A percentile compares a stretch with the other conserved stretches of the same genome.
Evolutionary conservation across 2,888 invertebrate genomes (phyloP).

Genomic region (Embidobia sp.): DNA sequence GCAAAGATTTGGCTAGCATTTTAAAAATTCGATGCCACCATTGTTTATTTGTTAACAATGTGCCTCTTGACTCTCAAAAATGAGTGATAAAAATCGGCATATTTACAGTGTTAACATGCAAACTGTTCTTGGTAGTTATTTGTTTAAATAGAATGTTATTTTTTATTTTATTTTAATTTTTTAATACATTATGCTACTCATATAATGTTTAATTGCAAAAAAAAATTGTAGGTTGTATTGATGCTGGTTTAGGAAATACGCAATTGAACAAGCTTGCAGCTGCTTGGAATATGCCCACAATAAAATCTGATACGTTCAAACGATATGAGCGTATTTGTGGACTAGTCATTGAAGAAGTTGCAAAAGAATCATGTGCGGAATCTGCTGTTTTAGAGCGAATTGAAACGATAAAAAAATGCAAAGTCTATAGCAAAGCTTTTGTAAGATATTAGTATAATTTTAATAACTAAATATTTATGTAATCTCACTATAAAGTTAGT

Average conservation of each 20-base stretch:
- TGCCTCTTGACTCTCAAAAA: too few species aligned
- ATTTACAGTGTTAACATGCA: neutral
- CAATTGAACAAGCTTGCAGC: neutral
- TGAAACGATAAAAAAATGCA: constrained; percentile 1
- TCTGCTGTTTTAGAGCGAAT: neutral
- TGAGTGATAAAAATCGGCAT: too few species aligned
- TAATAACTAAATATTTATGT: too few species aligned
- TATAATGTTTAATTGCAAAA: too few species aligned
- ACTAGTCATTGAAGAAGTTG: constrained; percentile 1
- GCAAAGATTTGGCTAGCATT: too few species aligned
- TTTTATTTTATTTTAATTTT: neutral
- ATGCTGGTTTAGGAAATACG: constrained; percentile 1
- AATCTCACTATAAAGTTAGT: too few species aligned
- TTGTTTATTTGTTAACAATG: neutral
- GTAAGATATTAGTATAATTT: too few species aligned
- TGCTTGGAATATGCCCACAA: neutral
- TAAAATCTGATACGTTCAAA: neutral
- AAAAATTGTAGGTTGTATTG: neutral
- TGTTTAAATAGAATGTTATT: neutral
- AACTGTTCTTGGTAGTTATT: neutral
- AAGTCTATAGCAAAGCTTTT: too few species aligned
- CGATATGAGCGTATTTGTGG: constrained; percentile 5
- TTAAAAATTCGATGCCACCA: constrained; percentile 3
- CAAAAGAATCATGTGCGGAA: constrained; percentile 3
- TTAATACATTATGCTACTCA: too few species aligned